Evolutionary conservation across 1,140 invertebrate genomes (phyloP).

Genomic region (Drosophila jambulina): DNA sequence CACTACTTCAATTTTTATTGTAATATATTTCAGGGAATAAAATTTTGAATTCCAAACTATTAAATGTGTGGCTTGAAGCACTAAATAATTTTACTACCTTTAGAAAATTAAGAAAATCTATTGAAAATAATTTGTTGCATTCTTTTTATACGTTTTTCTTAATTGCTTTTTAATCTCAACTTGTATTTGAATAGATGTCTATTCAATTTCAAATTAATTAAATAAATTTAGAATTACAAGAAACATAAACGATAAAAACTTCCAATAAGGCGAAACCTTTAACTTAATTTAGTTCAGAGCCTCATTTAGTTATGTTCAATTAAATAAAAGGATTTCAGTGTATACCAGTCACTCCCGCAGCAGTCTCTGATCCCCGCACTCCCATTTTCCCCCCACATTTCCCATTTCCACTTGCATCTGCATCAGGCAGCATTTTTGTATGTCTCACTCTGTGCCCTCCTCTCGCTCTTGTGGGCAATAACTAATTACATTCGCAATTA

Average conservation of each 20-base stretch:
- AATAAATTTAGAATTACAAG: too few relatives aligned
- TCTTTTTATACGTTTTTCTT: too few relatives aligned
- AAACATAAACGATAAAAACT: too few relatives aligned
- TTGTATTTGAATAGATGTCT: background rate
- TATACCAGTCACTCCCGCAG: conserved; percentile 18
- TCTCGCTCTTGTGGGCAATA: conserved; percentile 82
- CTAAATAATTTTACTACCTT: background rate
- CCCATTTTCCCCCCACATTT: conserved; percentile 8
- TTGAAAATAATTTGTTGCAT: background rate
- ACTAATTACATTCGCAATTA: conserved; percentile 85
- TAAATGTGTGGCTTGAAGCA: too few relatives aligned
- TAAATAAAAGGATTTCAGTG: background rate
- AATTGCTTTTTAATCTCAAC: background rate
- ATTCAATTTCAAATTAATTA: too few relatives aligned
- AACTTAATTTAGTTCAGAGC: background rate
- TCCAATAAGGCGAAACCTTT: too few relatives aligned
- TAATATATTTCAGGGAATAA: background rate
- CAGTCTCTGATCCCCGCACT: conserved; percentile 24
- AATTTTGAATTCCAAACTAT: too few relatives aligned
- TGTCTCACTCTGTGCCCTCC: conserved; percentile 42
- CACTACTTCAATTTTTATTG: background rate
- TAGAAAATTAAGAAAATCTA: background rate
- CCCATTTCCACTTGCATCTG: conserved; percentile 36
- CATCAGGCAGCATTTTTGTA: conserved; percentile 34
- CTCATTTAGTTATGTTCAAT: background rate